Conservation (phyloP, 2,888 invertebrate species). For the Sepioteuthis lessoniana region DNA sequence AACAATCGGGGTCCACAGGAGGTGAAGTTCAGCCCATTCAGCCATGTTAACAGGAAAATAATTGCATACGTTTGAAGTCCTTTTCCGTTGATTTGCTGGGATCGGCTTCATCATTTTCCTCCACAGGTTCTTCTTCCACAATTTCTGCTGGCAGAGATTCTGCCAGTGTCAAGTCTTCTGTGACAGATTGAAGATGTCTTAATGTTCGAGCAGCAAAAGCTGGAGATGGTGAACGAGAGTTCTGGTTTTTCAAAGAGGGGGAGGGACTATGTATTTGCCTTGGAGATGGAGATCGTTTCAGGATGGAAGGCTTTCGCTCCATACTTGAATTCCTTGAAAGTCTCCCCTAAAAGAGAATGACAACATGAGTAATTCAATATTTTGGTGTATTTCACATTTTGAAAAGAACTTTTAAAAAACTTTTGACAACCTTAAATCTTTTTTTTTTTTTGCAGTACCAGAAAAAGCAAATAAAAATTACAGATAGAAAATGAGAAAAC, state of each 20-base stretch:
- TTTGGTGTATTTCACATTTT: not conserved
- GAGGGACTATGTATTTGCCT: constrained; percentile 56
- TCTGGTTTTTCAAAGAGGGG: constrained; percentile 59
- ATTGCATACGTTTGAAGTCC: not conserved
- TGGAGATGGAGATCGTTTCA: constrained; percentile 58
- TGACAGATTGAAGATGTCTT: not conserved
- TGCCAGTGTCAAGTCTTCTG: constrained; percentile 40
- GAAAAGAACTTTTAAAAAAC: too few species aligned
- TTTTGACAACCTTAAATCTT: too few species aligned
- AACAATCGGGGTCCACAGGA: too few species aligned
- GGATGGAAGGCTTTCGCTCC: constrained; percentile 50
- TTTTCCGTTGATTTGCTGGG: not conserved
- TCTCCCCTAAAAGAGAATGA: not conserved
- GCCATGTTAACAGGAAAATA: too few species aligned
- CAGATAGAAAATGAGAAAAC: too few species aligned
- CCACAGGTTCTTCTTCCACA: constrained; percentile 55
- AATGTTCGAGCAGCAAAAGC: constrained; percentile 57
- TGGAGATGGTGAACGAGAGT: constrained; percentile 60
- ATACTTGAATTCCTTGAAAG: not conserved
- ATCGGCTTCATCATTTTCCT: not conserved
- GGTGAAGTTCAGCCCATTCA: too few species aligned
- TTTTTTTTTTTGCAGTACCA: too few species aligned
- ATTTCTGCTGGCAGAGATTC: constrained; percentile 65
- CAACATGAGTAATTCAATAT: not conserved
- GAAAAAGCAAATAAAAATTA: too few species aligned